These are phyloP conservation scores for Antheraea pernyi DNA, from an alignment of 1,140 invertebrate genomes.

Conservation along the genomic window DNA sequence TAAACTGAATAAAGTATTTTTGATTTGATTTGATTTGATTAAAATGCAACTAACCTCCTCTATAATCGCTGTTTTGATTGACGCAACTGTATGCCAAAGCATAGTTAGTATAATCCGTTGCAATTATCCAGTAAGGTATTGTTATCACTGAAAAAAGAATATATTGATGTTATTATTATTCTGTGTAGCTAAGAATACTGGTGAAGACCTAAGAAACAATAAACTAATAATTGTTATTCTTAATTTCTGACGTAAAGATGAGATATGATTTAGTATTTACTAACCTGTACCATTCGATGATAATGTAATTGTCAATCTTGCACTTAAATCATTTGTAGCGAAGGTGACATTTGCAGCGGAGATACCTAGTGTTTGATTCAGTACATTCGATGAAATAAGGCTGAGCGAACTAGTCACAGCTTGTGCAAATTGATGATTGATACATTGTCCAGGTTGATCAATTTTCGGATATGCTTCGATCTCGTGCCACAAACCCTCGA, in stretches of 20 bases:
- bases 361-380: slow-evolving; percentile 14
- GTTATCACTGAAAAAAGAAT: slow-evolving; percentile 12
- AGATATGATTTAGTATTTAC: neutral
- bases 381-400: slow-evolving; percentile 30
- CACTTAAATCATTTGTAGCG: slow-evolving; percentile 24
- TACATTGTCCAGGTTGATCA: slow-evolving; percentile 45
- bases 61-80: slow-evolving; percentile 31
- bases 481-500: slow-evolving; percentile 54
- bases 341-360: slow-evolving; percentile 21
- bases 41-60: slow-evolving; percentile 31
- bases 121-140: slow-evolving; percentile 31
- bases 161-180: neutral
- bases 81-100: slow-evolving; percentile 51
- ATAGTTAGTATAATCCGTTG: slow-evolving; percentile 37
- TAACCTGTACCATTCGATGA: slow-evolving; percentile 13
- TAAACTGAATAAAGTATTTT: no score
- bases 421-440: slow-evolving; percentile 44
- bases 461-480: slow-evolving; percentile 54
- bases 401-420: slow-evolving; percentile 19
- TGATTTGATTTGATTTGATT: no score
- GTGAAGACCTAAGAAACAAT: neutral
- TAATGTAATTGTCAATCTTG: slow-evolving; percentile 15
- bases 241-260: no score
- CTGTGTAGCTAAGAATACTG: neutral
- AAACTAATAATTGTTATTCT: no score